Base-by-base conservation (phyloP, 2,797 vertebrate species). In the Scomberomorus guttatus region DNA sequence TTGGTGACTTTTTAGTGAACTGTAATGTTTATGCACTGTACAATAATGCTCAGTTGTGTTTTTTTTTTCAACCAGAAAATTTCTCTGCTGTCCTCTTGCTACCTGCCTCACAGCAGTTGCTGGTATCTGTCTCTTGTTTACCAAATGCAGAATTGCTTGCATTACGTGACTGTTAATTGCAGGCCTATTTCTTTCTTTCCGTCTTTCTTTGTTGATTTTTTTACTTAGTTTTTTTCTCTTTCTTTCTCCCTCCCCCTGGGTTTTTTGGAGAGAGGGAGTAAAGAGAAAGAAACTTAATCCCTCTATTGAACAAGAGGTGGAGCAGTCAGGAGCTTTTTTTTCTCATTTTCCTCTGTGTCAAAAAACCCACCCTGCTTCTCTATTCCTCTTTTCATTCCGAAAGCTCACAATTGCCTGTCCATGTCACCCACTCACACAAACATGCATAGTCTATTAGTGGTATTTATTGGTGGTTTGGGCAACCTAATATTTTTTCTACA, bases 201-300 rank as follows among this genome's bases (percentile, higher is more conserved):
- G 6, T 60, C 57, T 69, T 58, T 77, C 64, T 65, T 75, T 74
- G 18, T 82, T 84, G 9, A 68, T 83, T 64, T 66, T 44, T 81
- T 69, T 13, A 12, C 18, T 83, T 74, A 25, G 29, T 56, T 72
- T 68, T 83, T 78, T 12, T 75, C 75, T 84, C 32, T 62, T 67
- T 75, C 70, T 80, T 44, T 59, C 79, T 80, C 67, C 73, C 80
- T 73, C 83, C 82, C 82, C 60, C 72, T 67, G 61, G 61, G 77
- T 82, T 85, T 86, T 50, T 72, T 85, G 72, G 77, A 64, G 56
- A 84, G 77, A 80, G 24, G 71, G 74, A 85, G 82, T 80, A 77
- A 83, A 92, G 78, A 87, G 83, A 90, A 86, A 88, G 90, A 90
- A 93, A 93, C 90, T 85, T 93, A 92, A 93, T 93, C 92, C 90